Evolutionary conservation across 2,797 vertebrate species (phyloP).

Genomic region (Sternarchorhynchus goeldii): DNA sequence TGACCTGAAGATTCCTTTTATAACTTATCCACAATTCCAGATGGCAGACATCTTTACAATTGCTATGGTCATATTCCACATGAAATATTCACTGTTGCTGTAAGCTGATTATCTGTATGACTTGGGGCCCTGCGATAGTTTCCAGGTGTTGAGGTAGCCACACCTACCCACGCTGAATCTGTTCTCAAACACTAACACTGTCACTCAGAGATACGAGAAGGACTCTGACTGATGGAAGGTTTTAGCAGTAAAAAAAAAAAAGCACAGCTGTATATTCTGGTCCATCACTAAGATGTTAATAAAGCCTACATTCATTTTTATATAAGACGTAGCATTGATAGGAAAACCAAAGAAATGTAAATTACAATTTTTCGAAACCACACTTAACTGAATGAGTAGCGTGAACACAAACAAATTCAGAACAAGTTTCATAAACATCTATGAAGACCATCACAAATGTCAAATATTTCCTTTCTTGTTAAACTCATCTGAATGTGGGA

Average conservation of each 20-base stretch:
- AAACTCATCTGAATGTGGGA: neutral
- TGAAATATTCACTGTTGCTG: slow-evolving; percentile 34
- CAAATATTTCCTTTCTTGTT: neutral
- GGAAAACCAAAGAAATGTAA: neutral
- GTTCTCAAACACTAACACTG: slow-evolving; percentile 22
- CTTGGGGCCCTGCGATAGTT: slow-evolving; percentile 34
- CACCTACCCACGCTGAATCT: slow-evolving; percentile 41
- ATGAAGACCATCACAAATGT: neutral
- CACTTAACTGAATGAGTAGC: neutral
- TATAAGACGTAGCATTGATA: too few species aligned
- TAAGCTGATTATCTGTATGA: slow-evolving; percentile 37
- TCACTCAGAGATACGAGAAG: neutral
- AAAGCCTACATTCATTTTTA: neutral
- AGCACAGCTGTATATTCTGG: neutral
- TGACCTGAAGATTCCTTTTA: slow-evolving; percentile 3
- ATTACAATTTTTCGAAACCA: neutral
- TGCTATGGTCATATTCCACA: slow-evolving; percentile 38
- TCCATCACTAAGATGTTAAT: neutral
- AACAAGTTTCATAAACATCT: neutral
- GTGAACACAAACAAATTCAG: neutral
- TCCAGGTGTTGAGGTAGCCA: slow-evolving; percentile 41
- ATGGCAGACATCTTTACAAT: slow-evolving; percentile 36
- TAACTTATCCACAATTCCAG: slow-evolving; percentile 14
- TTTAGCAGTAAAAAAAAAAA: neutral
- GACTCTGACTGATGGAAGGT: neutral